A percentile compares a stretch with the other conserved stretches of the same genome.
Conservation (phyloP, 1,140 invertebrate species). For the Drosophila hydei region DNA sequence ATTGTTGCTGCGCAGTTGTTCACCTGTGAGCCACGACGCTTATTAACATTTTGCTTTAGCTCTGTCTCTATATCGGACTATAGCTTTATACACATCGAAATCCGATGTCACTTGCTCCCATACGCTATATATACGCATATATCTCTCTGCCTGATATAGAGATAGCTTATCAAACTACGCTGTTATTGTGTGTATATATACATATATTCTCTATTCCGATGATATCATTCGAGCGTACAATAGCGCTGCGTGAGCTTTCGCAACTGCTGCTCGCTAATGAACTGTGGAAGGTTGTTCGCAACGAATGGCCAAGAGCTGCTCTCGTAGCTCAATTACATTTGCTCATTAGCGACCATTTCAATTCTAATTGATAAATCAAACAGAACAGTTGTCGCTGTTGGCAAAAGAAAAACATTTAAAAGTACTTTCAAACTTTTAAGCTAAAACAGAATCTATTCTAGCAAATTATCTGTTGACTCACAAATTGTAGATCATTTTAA, state of each 20-base stretch:
- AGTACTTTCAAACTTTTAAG: background rate
- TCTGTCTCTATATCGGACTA: conserved; percentile 13
- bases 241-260: conserved; percentile 26
- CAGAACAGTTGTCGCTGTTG: conserved; percentile 7
- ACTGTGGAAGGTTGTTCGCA: conserved; percentile 24
- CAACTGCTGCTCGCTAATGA: conserved; percentile 42
- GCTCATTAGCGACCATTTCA: conserved; percentile 32
- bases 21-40: conserved; percentile 66
- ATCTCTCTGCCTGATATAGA: conserved; percentile 22
- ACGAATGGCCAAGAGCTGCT: conserved; percentile 18
- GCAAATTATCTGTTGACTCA: too few species aligned
- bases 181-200: background rate
- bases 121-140: conserved; percentile 10
- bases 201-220: conserved; percentile 29
- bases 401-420: too few species aligned
- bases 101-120: background rate
- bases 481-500: too few species aligned
- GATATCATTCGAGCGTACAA: conserved; percentile 38
- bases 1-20: conserved; percentile 26
- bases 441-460: too few species aligned
- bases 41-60: conserved; percentile 54
- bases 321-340: conserved; percentile 13
- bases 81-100: conserved; percentile 10
- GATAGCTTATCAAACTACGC: conserved; percentile 26
- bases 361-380: conserved; percentile 22